Evolutionary conservation across 2,888 invertebrate species (phyloP).

Genomic region (Petrolisthes cinctipes): DNA sequence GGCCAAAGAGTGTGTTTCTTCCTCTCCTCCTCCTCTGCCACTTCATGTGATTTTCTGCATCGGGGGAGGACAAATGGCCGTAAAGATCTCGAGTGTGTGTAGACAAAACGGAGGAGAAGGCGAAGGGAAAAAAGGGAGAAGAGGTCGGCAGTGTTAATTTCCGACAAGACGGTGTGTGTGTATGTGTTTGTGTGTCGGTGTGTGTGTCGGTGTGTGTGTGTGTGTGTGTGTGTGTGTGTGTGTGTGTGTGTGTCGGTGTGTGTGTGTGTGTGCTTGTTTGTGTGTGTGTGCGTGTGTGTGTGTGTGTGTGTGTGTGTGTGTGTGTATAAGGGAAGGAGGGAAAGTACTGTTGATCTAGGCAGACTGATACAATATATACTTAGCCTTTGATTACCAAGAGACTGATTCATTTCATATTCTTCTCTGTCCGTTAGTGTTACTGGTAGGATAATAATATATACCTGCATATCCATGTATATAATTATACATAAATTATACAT

Average conservation of each 20-base stretch:
- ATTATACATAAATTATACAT: constrained; percentile 11
- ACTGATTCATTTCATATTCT: background rate
- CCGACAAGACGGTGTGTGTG: background rate
- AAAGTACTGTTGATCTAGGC: background rate
- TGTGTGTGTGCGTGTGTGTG: background rate
- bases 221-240: too few species aligned
- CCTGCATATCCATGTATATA: constrained; percentile 8
- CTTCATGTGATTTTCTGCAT: constrained; percentile 57
- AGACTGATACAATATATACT: background rate
- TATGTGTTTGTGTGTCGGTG: too few species aligned
- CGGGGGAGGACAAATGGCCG: constrained; percentile 55
- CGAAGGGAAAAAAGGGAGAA: background rate
- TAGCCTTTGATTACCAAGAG: background rate
- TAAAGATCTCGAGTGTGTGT: constrained; percentile 49
- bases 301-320: constrained; percentile 17
- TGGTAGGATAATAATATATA: background rate
- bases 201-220: too few species aligned
- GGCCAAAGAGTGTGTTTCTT: constrained; percentile 8
- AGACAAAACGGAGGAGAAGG: constrained; percentile 42
- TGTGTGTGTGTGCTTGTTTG: background rate
- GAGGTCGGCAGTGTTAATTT: background rate
- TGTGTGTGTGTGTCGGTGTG: background rate
- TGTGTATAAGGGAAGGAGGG: background rate
- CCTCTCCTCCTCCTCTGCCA: constrained; percentile 26
- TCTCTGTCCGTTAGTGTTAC: background rate